Percentiles rank a stretch among this genome's conserved stretches.
Evolutionary conservation across 35 echinoderm and acorn worm species (phyloP).

Genomic region (Heliocidaris erythrogramma): DNA sequence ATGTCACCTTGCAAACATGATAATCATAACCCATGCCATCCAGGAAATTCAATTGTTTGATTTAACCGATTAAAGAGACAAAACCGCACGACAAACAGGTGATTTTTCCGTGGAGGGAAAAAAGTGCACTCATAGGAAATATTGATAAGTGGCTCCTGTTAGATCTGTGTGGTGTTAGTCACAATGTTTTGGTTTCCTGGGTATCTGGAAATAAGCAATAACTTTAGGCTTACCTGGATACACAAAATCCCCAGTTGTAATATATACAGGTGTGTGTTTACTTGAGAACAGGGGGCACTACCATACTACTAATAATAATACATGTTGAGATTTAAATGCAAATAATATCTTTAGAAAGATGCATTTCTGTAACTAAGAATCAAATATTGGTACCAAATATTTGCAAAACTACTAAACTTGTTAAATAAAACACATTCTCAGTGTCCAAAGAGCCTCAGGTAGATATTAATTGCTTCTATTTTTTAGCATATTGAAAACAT

Average conservation of each 20-base stretch:
- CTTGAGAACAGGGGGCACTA: neutral
- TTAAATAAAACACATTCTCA: no score
- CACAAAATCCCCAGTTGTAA: no score
- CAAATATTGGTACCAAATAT: no score
- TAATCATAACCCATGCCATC: neutral
- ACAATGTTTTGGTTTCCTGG: neutral
- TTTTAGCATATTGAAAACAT: no score
- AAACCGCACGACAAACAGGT: neutral
- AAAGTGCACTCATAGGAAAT: neutral
- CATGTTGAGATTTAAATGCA: no score
- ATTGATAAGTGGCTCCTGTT: neutral
- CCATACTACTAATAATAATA: neutral
- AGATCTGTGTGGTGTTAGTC: neutral
- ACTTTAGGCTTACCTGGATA: neutral
- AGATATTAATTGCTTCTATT: no score
- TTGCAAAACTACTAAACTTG: no score
- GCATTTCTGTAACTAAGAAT: no score
- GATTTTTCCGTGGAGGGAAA: neutral
- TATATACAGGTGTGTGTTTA: neutral
- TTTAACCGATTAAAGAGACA: neutral
- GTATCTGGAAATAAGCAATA: neutral
- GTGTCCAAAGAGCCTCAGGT: no score
- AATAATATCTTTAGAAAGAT: no score
- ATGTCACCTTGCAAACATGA: neutral
- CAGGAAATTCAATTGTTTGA: neutral